phyloP scores from a whole-genome alignment of 1,140 invertebrate genomes.

The Lepidurus couesii region DNA sequence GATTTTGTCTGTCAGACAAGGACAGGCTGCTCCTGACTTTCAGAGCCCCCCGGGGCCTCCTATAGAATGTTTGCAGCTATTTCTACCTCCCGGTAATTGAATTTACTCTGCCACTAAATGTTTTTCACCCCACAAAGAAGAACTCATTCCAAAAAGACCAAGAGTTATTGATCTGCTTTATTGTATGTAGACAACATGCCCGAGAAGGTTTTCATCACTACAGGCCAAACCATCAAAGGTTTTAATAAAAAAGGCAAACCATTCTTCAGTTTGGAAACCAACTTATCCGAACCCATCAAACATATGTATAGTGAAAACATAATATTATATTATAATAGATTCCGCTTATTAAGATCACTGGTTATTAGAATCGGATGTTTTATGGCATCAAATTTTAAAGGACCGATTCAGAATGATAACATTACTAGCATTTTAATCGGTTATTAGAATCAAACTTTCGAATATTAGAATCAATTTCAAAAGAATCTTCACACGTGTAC shows the following conservation, averaged over 20 bases:
- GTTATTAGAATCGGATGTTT: too few species aligned
- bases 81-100: background rate
- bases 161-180: background rate
- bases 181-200: background rate
- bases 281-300: constrained; percentile 5
- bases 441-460: too few species aligned
- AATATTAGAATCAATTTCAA: too few species aligned
- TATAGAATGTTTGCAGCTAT: background rate
- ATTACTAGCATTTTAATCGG: too few species aligned
- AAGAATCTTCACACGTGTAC: too few species aligned
- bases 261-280: constrained; percentile 5
- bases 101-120: background rate
- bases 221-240: background rate
- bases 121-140: too few species aligned
- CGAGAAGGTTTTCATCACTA: background rate
- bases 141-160: background rate
- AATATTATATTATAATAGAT: too few species aligned
- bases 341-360: too few species aligned
- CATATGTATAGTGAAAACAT: background rate
- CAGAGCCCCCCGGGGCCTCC: background rate
- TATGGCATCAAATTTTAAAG: too few species aligned
- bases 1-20: background rate
- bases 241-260: background rate
- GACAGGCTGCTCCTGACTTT: background rate
- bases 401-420: too few species aligned